Evolutionary conservation across 1,140 invertebrate genomes (phyloP), one percentile per base, ranked within the genome.

Genomic region (Drosophila gunungcola): DNA sequence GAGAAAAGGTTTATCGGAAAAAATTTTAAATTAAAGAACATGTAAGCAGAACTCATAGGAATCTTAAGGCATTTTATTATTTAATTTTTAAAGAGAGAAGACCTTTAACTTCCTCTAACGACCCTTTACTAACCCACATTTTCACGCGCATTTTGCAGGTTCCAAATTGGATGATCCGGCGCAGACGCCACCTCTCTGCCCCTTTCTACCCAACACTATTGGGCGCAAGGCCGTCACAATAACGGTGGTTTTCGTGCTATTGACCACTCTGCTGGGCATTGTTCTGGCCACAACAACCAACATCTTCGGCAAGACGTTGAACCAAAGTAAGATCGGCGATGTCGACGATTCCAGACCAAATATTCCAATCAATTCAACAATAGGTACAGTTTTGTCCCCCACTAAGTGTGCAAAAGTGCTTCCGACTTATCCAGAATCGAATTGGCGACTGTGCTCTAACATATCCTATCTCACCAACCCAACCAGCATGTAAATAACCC

Each of bases 311-410:
- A 78, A 80, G 54, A 62, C 80, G 49, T 42, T 75, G 64, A 76
- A 73, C 63, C 90, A 89, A 91, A 91, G 91, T 92, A 92, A 92
- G 91, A 48, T 88, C 56, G 86, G 78, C 60, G 92, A 92, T 78
- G 89, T 80, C 73, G 92, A 92, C 60, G 92, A 92, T 76, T 86
- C 80, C 56, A 80, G 90, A 81, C 80, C 68, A 83, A 92, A 90
- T 91, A 92, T 91, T 86, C 91, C 92, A 90, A 92, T 92, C 90
- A 91, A 92, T 91, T 91, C 90, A 83, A 91, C 88, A 78, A 92
- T 92, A 92, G 92, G 92, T 92, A 92, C 84, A 88, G 83, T 90
- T 73, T 70, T 82, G 69, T 83, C 83, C 57, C 34, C 56, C 52
- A 49, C 57, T 70, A 56, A 62, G 61, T 73, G 79, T 78, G 58